Percentiles rank a stretch among this genome's conserved stretches.
phyloP scores from a whole-genome alignment of 1,140 invertebrate genomes.

The Schmidtea mediterranea region DNA sequence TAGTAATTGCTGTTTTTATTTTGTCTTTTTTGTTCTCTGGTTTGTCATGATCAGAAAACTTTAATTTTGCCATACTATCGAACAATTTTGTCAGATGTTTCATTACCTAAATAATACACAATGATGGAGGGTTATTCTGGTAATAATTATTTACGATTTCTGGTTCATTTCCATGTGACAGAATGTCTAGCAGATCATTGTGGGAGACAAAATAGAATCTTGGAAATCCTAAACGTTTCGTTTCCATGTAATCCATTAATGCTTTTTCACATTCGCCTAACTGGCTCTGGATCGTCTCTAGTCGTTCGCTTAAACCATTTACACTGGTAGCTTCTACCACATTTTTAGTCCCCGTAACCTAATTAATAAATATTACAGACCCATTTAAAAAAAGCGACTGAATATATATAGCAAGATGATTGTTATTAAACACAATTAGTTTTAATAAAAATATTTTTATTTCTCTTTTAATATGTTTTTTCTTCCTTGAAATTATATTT shows the following conservation, averaged over 20 bases:
- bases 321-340: constrained; percentile 31
- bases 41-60: constrained; percentile 20
- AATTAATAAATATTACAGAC: too few relatives aligned
- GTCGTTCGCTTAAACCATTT: constrained; percentile 41
- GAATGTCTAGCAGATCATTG: constrained; percentile 67
- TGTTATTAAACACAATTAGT: too few relatives aligned
- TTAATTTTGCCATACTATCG: constrained; percentile 5
- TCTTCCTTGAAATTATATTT: too few relatives aligned
- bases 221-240: constrained; percentile 79
- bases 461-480: too few relatives aligned
- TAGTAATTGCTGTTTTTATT: constrained; percentile 29
- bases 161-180: constrained; percentile 81
- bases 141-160: constrained; percentile 10
- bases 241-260: constrained; percentile 77
- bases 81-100: constrained; percentile 6
- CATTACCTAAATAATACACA: constrained; percentile 1
- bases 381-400: too few relatives aligned
- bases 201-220: constrained; percentile 82
- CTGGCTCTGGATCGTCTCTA: constrained; percentile 54
- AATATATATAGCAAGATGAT: too few relatives aligned
- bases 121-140: too few relatives aligned
- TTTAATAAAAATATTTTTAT: too few relatives aligned
- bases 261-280: constrained; percentile 81
- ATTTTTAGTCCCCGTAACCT: too few relatives aligned
- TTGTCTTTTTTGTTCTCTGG: constrained; percentile 11